Evolutionary conservation across 1,140 invertebrate genomes (phyloP), one percentile per base, ranked within the genome.

Genomic region (Tribolium castaneum): DNA sequence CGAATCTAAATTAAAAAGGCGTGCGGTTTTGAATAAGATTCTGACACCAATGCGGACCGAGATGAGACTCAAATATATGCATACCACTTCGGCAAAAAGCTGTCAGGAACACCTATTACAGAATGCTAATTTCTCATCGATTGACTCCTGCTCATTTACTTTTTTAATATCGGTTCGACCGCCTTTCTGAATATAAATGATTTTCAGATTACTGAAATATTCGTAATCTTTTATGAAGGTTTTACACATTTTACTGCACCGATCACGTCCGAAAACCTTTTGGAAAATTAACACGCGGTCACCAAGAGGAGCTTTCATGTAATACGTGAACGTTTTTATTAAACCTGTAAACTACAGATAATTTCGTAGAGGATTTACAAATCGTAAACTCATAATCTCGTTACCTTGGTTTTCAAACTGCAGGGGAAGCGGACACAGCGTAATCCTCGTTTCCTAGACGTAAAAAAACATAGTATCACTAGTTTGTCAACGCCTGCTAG

Each of bases 61-160:
- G 75, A 80, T 80, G 51, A 34, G 56, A 80, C 70, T 80, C 76
- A 66, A 77, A 77, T 72, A 72, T 71, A 74, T 80, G 78, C 75
- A 76, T 76, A 77, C 75, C 75, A 80, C 75, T 80, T 80, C 74
- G 70, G 59, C 39, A 75, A 66, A 54, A 70, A 78, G 39, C 59
- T 52, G 70, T 59, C 73, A 66, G 70, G 59, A 75, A 73, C 50
- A 39, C 78, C 79, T 77, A 80, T 80, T 80, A 80, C 74, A 72
- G 76, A 78, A 80, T 80, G 79, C 79, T 78, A 80, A 80, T 80
- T 80, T 80, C 45, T 75, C 77, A 80, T 80, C 79, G 79, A 80
- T 78, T 66, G 25, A 35, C 59, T 66, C 56, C 59, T 35, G 12
- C 59, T 66, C 59, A 66, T 66, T 66, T 66, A 30, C n/a, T 30